These are phyloP conservation scores for Donacobius atricapilla DNA, from an alignment of 2,113 vertebrate genomes.

Conservation along the genomic window DNA sequence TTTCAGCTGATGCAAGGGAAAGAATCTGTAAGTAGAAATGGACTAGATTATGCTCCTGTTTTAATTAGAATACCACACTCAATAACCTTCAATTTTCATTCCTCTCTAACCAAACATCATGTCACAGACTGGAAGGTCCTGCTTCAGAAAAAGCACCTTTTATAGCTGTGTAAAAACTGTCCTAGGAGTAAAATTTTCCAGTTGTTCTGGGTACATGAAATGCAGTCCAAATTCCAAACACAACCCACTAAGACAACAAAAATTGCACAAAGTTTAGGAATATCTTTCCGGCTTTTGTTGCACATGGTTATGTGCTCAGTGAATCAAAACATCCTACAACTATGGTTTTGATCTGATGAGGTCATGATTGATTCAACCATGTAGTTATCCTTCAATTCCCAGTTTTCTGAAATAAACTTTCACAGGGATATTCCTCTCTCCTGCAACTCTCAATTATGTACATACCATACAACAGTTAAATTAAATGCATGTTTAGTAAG, in stretches of 20 bases:
- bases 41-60: not conserved
- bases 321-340: not conserved
- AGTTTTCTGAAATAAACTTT: not conserved
- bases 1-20: not conserved
- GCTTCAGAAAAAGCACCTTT: slow-evolving; percentile 53
- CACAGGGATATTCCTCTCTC: not conserved
- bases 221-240: slow-evolving; percentile 27
- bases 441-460: not conserved
- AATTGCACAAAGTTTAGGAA: not conserved
- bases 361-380: not conserved
- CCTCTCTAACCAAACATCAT: not conserved
- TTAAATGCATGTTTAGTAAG: not conserved
- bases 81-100: not conserved
- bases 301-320: not conserved
- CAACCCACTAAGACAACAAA: not conserved
- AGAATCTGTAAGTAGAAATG: not conserved
- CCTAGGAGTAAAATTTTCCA: slow-evolving; percentile 3
- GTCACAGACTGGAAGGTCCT: slow-evolving; percentile 38
- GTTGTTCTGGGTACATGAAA: slow-evolving; percentile 5
- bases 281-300: not conserved
- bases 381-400: not conserved
- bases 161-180: slow-evolving; percentile 40
- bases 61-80: not conserved
- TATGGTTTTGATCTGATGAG: not conserved
- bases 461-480: not conserved